Base-by-base conservation (phyloP, 1,140 invertebrate species). In the Macrobrachium rosenbergii region DNA sequence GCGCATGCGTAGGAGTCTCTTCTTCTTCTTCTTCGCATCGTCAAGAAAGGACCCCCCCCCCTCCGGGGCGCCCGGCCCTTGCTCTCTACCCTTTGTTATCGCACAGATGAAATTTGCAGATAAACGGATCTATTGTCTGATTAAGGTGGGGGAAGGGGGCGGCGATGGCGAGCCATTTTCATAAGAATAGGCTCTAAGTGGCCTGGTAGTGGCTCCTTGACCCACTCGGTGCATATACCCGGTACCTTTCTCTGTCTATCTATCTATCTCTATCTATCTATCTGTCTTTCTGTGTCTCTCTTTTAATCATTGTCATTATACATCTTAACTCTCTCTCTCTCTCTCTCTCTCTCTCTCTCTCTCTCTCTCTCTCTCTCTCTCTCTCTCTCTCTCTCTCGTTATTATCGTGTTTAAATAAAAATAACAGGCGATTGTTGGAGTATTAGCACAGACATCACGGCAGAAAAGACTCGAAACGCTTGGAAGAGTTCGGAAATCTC, bases 71-170 rank as follows among this genome's bases (percentile, higher is more conserved):
- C n/a, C 37, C 1, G 19, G 21, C 62, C 10, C 37, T 12, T 5
- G 14, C 73, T 21, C 69, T 76, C 23, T 63, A 0, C 59, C 69
- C 75, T 77, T 77, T 77, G 82, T 84, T 77, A 77, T 77, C 73
- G 7, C 52, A 63, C 28, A 64, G 82, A 77, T 77, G 73, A 67
- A 84, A 78, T 67, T 58, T 59, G 83, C 62, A 79, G 83, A 85
- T 85, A 85, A 58, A 76, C 62, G 60, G 75, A 85, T 78, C 63
- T 76, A 79, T 85, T 69, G 83, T 78, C 10, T 67, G 83, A 85
- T 78, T 76, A 12, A 52, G 52, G 52, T 52, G 52, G 52, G 12
- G 28, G 45, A 52, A 52, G 5, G 52, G 52, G 52, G 62, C 59
- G 67, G 60, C 23, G 83, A 69, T 37, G 83, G 83, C 43, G 21